A percentile compares a stretch with the other conserved stretches of the same genome.
These are phyloP conservation scores for Mustelus asterias DNA, from an alignment of 2,113 vertebrate genomes.

Conservation along the genomic window DNA sequence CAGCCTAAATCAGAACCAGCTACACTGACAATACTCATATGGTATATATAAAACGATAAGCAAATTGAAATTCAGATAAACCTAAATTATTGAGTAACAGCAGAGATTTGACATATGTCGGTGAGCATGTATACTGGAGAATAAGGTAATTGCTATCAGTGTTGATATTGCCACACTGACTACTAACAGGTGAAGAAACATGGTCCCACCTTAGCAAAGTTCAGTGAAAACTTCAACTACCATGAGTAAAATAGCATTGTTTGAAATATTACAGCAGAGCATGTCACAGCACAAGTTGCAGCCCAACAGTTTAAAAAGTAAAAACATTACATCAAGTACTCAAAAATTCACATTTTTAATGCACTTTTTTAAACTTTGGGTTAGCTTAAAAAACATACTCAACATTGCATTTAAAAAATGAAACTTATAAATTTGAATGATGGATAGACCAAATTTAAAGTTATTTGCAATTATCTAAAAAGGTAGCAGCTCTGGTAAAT, in stretches of 20 bases:
- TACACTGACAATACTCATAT: background rate
- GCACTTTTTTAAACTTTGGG: background rate
- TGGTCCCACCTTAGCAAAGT: constrained; percentile 36
- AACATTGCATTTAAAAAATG: background rate
- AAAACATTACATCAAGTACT: background rate
- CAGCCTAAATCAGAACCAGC: background rate
- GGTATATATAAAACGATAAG: background rate
- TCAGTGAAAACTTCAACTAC: background rate
- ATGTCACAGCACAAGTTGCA: background rate
- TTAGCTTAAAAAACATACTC: background rate
- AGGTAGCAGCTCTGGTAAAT: no score
- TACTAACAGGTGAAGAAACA: constrained; percentile 18
- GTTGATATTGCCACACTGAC: constrained; percentile 31
- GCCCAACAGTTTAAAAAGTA: background rate
- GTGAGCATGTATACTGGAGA: constrained; percentile 17
- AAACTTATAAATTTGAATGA: background rate
- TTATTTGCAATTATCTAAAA: background rate
- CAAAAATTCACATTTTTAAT: background rate
- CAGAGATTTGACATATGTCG: background rate
- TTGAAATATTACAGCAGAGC: background rate
- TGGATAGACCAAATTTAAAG: no score
- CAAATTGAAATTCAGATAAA: background rate
- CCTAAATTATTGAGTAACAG: background rate
- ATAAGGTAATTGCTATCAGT: background rate
- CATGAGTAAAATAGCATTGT: background rate